phyloP scores from a whole-genome alignment of 1,140 invertebrate species.

The Brachionus sp. region DNA sequence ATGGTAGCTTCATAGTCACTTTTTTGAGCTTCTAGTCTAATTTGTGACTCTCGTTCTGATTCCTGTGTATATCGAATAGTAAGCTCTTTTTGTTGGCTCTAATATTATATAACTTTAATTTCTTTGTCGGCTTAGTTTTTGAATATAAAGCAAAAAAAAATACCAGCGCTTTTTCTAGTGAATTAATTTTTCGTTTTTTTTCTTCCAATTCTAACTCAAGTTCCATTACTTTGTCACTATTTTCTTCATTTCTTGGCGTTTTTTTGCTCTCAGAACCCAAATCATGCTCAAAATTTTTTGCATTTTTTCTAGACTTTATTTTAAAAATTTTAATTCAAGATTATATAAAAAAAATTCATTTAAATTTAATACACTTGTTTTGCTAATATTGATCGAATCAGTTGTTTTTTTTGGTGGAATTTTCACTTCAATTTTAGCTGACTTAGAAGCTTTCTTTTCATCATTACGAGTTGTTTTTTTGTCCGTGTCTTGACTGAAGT shows the following conservation, averaged over 20 bases:
- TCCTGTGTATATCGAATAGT: constrained; percentile 59
- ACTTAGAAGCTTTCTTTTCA: not conserved
- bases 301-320: not conserved
- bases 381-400: not conserved
- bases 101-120: not conserved
- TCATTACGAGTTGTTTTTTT: not conserved
- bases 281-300: not conserved
- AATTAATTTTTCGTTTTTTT: constrained; percentile 54
- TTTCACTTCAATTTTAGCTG: not conserved
- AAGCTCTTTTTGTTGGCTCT: constrained; percentile 59
- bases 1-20: constrained; percentile 60
- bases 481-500: not conserved
- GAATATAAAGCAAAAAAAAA: not conserved
- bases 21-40: constrained; percentile 54
- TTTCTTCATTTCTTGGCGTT: not conserved
- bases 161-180: constrained; percentile 60
- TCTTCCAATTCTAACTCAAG: constrained; percentile 58
- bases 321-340: not conserved
- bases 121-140: not conserved
- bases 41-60: constrained; percentile 56
- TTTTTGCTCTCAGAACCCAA: not conserved
- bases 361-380: not conserved
- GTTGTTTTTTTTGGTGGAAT: not conserved
- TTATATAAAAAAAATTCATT: not conserved
- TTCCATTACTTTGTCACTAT: constrained; percentile 51